Evolutionary conservation across 23 tunicate genomes (phyloP).

Genomic region (Ascidia mentula): DNA sequence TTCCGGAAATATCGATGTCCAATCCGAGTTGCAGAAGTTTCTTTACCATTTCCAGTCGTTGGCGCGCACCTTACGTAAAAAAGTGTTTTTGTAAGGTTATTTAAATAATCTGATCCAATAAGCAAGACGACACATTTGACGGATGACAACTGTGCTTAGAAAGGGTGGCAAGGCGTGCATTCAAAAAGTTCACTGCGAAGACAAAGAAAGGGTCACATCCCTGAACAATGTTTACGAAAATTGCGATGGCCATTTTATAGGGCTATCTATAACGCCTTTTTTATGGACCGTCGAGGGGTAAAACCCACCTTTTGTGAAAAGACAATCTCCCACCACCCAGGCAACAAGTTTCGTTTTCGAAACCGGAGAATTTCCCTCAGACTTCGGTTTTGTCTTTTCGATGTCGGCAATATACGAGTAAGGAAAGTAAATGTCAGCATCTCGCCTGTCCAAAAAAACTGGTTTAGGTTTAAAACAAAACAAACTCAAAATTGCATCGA

Average conservation of each 20-base stretch:
- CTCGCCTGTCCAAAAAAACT: slow-evolving; percentile 9
- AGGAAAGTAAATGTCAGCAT: slow-evolving; percentile 34
- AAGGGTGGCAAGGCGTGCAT: too few relatives aligned
- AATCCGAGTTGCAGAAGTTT: slow-evolving; percentile 14
- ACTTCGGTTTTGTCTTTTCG: not conserved
- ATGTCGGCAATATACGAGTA: not conserved
- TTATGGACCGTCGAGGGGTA: not conserved
- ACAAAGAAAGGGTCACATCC: too few relatives aligned
- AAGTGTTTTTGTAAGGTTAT: too few relatives aligned
- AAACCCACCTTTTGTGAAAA: slow-evolving; percentile 21
- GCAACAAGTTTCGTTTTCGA: slow-evolving; percentile 14
- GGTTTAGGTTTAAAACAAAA: not conserved
- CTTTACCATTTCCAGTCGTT: slow-evolving; percentile 10
- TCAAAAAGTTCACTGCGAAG: too few relatives aligned
- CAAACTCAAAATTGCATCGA: not conserved
- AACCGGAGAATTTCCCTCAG: not conserved
- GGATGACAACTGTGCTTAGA: too few relatives aligned
- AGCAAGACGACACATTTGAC: too few relatives aligned
- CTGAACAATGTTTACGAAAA: too few relatives aligned
- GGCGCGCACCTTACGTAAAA: not conserved
- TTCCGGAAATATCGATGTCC: slow-evolving; percentile 27
- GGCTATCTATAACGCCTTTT: too few relatives aligned
- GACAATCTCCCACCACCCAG: slow-evolving; percentile 31
- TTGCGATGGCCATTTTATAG: too few relatives aligned
- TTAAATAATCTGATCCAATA: too few relatives aligned